Base-by-base conservation (phyloP, 2,797 vertebrate species). In the Dryobates pubescens region DNA sequence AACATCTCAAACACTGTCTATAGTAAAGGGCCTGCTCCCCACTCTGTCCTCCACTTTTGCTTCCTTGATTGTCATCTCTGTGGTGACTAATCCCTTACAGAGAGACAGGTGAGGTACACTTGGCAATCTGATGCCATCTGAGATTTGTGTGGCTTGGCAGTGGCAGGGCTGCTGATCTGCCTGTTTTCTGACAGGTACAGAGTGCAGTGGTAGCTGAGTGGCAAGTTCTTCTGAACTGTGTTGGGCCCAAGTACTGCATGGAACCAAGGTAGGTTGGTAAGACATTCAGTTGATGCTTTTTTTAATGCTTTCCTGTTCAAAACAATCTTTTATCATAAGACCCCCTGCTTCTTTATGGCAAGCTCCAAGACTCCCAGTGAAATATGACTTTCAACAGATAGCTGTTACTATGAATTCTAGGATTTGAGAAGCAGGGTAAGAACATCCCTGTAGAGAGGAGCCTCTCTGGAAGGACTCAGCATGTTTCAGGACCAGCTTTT, bases 241-340 rank as follows among this genome's bases (percentile, higher is more conserved):
- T 4, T 38, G 27, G 41, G 8, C 20, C 58, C 41, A n/a, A 56
- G 34, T 17, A 53, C 45, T 53, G n/a, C 12, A 13, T 11, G 43
- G 49, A 67, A 78, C 59, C 72, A 71, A 59, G 0, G 0, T 7
- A 6, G 41, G 22, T 0, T 53, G 54, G 32, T 36, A 34, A 45
- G 54, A 54, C 9, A 5, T 10, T 49, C 56, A 80, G 53, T 26
- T 65, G 41, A 38, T 5, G 13, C 26, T 45, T 13, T n/a, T 57
- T 32, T 18, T 18, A 62, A 29, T 57, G 43, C 45, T 76, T 67
- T 53, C 57, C 62, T 58, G 17, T 36, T 54, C 38, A 49, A 82
- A 76, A 24, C 27, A 43, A 24, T 3, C 14, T 70, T 41, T 68
- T 57, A 22, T 32, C 58, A 34, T 54, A 71, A 23, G 70, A 82